Conservation (phyloP, 2,888 invertebrate genomes). For the Caenorhabditis plicata region DNA sequence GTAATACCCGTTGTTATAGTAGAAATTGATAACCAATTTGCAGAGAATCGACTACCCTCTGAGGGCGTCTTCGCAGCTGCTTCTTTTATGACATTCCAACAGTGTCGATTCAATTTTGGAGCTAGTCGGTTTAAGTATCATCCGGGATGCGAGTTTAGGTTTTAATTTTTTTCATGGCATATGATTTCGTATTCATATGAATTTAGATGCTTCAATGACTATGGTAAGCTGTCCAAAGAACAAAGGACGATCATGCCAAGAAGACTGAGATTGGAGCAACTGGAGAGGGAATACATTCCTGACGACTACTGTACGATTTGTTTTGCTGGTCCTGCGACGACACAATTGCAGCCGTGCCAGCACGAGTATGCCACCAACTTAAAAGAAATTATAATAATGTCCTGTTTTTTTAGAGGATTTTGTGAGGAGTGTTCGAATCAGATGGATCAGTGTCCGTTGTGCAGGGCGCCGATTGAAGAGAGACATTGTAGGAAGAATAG, state of each 20-base stretch:
- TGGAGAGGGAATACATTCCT: constrained; percentile 74
- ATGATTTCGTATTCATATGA: too few species aligned
- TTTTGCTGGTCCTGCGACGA: constrained; percentile 79
- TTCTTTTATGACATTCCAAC: constrained; percentile 91
- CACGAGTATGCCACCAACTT: constrained; percentile 81
- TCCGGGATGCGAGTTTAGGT: constrained; percentile 70
- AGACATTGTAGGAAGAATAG: constrained; percentile 17
- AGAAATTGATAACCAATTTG: too few species aligned
- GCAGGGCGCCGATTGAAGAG: constrained; percentile 74
- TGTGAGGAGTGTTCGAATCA: constrained; percentile 79
- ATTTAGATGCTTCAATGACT: constrained; percentile 69
- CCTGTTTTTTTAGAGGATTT: constrained; percentile 75
- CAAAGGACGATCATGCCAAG: constrained; percentile 82
- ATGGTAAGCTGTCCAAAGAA: constrained; percentile 77
- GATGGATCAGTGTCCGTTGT: constrained; percentile 83
- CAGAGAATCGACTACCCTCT: constrained; percentile 68
- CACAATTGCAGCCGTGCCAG: constrained; percentile 78
- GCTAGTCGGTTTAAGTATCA: constrained; percentile 78
- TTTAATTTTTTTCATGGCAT: too few species aligned
- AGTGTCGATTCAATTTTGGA: constrained; percentile 69
- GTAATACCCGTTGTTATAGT: too few species aligned
- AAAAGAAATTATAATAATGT: background rate
- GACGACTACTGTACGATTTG: constrained; percentile 81
- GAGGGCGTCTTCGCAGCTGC: constrained; percentile 90
- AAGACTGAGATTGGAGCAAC: constrained; percentile 77